Evolutionary conservation across 2,888 invertebrate genomes (phyloP).

Genomic region (Suillia variegata): DNA sequence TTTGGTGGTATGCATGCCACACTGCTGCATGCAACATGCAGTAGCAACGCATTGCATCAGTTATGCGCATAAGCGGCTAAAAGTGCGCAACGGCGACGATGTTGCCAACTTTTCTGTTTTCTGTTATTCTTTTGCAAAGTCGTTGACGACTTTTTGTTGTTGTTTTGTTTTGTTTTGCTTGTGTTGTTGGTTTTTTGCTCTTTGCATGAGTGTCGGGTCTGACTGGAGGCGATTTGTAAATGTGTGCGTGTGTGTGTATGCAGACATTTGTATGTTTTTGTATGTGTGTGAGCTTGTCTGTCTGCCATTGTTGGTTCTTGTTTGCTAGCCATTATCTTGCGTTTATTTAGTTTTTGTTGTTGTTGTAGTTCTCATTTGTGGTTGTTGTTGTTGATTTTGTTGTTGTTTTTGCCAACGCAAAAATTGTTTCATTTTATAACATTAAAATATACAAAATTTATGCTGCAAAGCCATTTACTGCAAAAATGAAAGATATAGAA

Average conservation of each 20-base stretch:
- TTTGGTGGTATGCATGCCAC: neutral
- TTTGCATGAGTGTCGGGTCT: no score
- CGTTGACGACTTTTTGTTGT: neutral
- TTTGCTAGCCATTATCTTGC: neutral
- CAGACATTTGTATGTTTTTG: no score
- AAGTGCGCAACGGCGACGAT: no score
- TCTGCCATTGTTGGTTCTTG: neutral
- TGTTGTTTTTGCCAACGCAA: neutral
- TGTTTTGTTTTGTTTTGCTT: neutral
- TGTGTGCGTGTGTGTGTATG: no score
- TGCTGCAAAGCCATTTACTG: neutral
- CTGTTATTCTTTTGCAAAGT: no score
- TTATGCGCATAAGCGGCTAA: neutral
- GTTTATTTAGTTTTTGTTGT: neutral
- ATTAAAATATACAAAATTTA: slow-evolving; percentile 1
- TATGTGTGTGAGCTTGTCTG: neutral
- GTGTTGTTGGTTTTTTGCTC: neutral
- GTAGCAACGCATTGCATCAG: neutral
- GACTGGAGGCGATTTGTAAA: no score
- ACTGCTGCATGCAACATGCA: neutral
- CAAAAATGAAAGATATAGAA: neutral
- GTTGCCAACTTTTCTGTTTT: neutral
- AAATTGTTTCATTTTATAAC: slow-evolving; percentile 1
- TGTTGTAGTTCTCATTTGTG: neutral
- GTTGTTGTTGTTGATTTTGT: neutral